Conservation (phyloP, 2,888 invertebrate species). For the Uloborus plumipes region DNA sequence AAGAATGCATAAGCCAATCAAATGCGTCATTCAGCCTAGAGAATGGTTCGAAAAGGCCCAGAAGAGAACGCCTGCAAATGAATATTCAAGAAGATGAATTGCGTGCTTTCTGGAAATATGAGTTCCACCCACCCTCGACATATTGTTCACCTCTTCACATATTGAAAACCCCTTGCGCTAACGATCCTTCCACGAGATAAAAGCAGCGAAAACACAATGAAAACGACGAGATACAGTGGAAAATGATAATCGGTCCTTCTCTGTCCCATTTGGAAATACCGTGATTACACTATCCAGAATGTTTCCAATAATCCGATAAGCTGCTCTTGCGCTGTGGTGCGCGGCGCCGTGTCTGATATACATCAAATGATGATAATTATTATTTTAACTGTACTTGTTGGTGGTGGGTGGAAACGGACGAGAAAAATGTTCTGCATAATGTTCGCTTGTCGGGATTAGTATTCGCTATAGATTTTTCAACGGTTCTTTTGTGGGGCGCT, state of each 20-base stretch:
- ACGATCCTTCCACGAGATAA: conserved; percentile 8
- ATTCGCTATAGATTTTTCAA: too few species aligned
- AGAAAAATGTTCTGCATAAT: too few species aligned
- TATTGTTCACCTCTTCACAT: not conserved
- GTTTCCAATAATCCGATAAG: conserved; percentile 36
- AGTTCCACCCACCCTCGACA: not conserved
- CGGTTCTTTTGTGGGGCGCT: too few species aligned
- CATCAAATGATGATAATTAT: conserved; percentile 21
- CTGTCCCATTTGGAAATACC: conserved; percentile 30
- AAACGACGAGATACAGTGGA: not conserved
- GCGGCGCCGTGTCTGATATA: not conserved
- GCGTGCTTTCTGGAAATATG: conserved; percentile 3
- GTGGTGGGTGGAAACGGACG: too few species aligned
- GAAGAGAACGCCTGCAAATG: not conserved
- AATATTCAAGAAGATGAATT: conserved; percentile 34
- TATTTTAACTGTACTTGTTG: not conserved
- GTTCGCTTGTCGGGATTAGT: too few species aligned
- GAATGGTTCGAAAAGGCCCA: too few species aligned
- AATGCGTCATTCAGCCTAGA: too few species aligned
- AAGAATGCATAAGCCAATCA: too few species aligned
- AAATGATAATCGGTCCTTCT: too few species aligned
- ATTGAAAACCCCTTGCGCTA: conserved; percentile 18
- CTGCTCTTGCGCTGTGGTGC: not conserved
- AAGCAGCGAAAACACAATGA: conserved; percentile 8
- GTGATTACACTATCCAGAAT: conserved; percentile 13